Percentiles rank a stretch among this genome's conserved stretches.
These are phyloP conservation scores for Ceyx cyanopectus DNA, from an alignment of 2,113 vertebrate species.

Conservation along the genomic window DNA sequence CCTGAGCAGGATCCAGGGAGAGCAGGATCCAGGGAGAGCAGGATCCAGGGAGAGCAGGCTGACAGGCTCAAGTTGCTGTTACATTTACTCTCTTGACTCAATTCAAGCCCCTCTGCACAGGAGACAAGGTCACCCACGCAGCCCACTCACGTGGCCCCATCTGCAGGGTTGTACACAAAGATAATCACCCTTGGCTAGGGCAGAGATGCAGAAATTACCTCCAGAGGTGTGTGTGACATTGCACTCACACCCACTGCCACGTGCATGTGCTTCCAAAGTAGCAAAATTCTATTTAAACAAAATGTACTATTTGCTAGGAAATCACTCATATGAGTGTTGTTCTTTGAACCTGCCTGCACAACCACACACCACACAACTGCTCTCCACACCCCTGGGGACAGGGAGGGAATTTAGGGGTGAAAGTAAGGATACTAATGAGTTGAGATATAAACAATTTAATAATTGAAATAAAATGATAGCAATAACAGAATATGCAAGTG, in stretches of 20 bases:
- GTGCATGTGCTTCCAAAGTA: accelerated
- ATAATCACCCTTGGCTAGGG: not conserved
- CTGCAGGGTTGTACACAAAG: not conserved
- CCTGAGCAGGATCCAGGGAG: not conserved
- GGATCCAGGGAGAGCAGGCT: not conserved
- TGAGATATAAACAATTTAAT: not conserved
- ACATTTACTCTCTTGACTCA: not conserved
- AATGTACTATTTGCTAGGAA: not conserved
- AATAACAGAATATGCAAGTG: not conserved
- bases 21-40: not conserved
- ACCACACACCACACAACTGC: not conserved
- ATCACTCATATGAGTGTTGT: accelerated
- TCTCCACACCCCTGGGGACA: not conserved
- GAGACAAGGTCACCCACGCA: not conserved
- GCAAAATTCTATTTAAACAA: not conserved
- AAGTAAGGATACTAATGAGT: not conserved
- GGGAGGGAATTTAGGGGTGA: not conserved
- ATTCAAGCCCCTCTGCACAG: not conserved
- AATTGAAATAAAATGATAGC: not conserved
- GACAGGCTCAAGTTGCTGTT: not conserved
- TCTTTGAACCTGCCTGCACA: not conserved
- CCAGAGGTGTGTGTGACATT: not conserved
- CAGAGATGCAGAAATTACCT: not conserved
- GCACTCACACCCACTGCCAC: not conserved
- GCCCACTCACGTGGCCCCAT: not conserved